A percentile compares a stretch with the other conserved stretches of the same genome.
Evolutionary conservation across 2,113 vertebrate genomes (phyloP).

Genomic region (Patagioenas fasciata): DNA sequence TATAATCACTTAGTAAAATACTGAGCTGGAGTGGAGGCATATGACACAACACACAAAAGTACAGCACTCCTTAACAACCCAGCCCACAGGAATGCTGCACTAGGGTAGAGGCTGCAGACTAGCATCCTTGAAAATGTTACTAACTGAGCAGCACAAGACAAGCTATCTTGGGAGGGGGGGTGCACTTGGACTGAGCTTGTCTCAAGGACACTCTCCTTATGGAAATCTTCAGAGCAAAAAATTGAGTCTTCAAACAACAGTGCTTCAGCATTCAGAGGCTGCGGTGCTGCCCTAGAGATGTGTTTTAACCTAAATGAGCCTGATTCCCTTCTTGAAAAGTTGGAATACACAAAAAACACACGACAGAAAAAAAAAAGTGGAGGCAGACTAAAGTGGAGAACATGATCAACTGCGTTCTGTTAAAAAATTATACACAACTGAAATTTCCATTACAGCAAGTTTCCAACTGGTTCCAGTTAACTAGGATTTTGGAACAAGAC

Average conservation of each 20-base stretch:
- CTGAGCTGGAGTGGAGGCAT: not conserved
- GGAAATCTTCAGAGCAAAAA: not conserved
- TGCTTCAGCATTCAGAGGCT: not conserved
- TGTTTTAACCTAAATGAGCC: not conserved
- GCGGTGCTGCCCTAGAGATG: not conserved
- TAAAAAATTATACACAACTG: not conserved
- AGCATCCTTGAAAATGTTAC: not conserved
- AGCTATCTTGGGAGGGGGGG: not conserved
- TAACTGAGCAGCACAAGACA: not conserved
- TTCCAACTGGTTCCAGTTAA: conserved; percentile 56
- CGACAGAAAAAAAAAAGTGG: not conserved
- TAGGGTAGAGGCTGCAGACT: not conserved
- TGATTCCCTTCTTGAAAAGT: not conserved
- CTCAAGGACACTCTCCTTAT: not conserved
- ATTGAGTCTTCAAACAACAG: rapidly evolving
- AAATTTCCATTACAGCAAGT: conserved; percentile 48
- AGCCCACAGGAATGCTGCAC: rapidly evolving
- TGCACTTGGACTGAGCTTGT: not conserved
- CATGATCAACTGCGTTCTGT: not conserved
- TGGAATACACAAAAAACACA: not conserved
- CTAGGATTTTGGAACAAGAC: conserved; percentile 6
- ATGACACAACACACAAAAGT: not conserved
- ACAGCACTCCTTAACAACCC: not conserved
- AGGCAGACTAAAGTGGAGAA: not conserved
- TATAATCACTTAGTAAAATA: not conserved